These are phyloP conservation scores for Archips crataeganus DNA, from an alignment of 2,888 invertebrate species.

Conservation along the genomic window DNA sequence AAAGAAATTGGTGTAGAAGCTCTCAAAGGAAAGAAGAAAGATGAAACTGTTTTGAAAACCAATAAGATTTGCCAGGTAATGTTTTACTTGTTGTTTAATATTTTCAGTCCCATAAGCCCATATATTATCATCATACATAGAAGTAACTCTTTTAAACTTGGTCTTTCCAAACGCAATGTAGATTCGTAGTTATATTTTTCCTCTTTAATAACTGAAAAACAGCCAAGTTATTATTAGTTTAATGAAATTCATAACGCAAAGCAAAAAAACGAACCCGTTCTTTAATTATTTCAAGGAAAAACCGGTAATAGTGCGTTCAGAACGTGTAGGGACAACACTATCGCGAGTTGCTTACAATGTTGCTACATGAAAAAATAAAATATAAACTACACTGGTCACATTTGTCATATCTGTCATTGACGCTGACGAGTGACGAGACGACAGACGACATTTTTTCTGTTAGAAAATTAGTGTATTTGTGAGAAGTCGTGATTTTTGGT, in stretches of 20 bases:
- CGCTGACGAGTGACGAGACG: constrained; percentile 24
- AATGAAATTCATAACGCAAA: too few relatives aligned
- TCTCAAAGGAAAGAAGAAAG: constrained; percentile 78
- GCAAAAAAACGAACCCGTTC: not conserved
- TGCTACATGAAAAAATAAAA: constrained; percentile 11
- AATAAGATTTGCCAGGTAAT: constrained; percentile 81
- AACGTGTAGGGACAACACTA: constrained; percentile 6
- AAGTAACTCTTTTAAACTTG: too few relatives aligned
- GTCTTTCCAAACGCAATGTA: too few relatives aligned
- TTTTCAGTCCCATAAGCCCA: too few relatives aligned
- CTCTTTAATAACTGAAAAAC: not conserved
- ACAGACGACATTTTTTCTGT: constrained; percentile 34
- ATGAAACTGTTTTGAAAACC: constrained; percentile 74
- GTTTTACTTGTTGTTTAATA: not conserved
- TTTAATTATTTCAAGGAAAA: not conserved
- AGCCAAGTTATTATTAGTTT: too few relatives aligned
- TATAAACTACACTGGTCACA: constrained; percentile 28
- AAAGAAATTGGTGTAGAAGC: constrained; percentile 75
- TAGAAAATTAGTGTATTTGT: constrained; percentile 34
- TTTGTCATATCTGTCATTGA: constrained; percentile 25
- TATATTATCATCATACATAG: too few relatives aligned
- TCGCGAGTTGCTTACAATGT: constrained; percentile 9
- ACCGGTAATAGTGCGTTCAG: constrained; percentile 19
- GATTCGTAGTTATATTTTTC: not conserved
- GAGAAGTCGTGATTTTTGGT: constrained; percentile 38